Base-by-base conservation (phyloP, 2,888 invertebrate species). In the Scelioninae gen. 2 region DNA sequence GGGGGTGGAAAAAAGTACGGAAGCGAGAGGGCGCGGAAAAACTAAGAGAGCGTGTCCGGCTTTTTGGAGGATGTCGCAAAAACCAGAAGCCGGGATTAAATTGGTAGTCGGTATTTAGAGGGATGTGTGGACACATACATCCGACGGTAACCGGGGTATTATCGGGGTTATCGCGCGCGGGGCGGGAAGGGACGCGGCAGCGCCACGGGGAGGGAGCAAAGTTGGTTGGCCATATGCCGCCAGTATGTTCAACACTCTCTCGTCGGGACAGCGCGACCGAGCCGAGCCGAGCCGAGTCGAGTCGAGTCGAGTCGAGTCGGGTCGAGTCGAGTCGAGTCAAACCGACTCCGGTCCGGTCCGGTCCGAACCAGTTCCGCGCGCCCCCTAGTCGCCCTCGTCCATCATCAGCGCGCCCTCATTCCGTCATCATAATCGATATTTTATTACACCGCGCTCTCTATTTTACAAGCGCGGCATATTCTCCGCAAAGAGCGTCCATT, bases 371-470 rank as follows among this genome's bases (percentile, higher is more conserved):
- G 25, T 25, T 6, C 25, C 19, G 11, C 19, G 39, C 57, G 19
- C 28, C 43, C 73, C 68, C 77, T 63, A 67, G 58, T 39, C 53
- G 73, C 65, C 72, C 50, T 73, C 70, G 76, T 63, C 72, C 68
- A 74, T 77, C 73, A 76, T 76, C 76, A 64, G 48, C 55, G 50
- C 70, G 68, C 71, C 72, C 75, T 69, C 68, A 65, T 78, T 76
- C 78, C 76, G 76, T 80, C 79, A 80, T 81, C 81, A 78, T 82
- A 83, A 83, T 85, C 84, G 83, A 85, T 83, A 82, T 84, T 83
- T 84, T 81, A 84, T 84, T 83, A 79, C 79, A 76, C 53, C 77
- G 71, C 75, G 73, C 77, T 80, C 79, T 78, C 70, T 76, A 78
- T 81, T 80, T 80, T 78, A 76, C 74, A 71, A 67, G 55, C 73